Base-by-base conservation (phyloP, 1,140 invertebrate genomes). In the Chironomus striatipennis region DNA sequence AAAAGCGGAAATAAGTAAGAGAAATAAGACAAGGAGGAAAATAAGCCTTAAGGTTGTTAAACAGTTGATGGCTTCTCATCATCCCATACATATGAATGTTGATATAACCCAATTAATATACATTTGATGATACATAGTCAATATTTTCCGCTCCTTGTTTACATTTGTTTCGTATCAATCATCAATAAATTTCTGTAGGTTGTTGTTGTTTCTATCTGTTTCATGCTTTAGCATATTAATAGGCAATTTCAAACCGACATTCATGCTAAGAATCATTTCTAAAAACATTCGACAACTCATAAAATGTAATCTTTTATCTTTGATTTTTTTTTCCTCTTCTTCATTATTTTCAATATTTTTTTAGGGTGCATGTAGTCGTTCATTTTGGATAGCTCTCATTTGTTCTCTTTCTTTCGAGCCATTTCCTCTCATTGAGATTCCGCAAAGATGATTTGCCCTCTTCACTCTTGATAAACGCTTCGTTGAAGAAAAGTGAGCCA, bases 81-180 rank as follows among this genome's bases (percentile, higher is more conserved):
- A 57, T n/a, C 10, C 47, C n/a, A n/a, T 2, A 57, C 9, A 57
- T 12, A 12, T n/a, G 47, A 12, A 57, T 67, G n/a, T 67, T 67
- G n/a, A 18, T 70, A 57, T 57, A 57, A 57, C 47, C 47, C 47
- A 57, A 57, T 57, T 57, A 57, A 57, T n/a, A 57, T 57, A 57
- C n/a, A 57, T 57, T 57, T 57, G 47, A 57, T 57, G 47, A 57
- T 57, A 57, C n/a, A 57, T 57, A n/a, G 47, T 57, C 47, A 57
- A 15, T 57, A 70, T 70, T 70, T 70, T 70, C 65, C 10, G 2
- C 65, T 70, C 65, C 20, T n/a, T 70, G 65, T 70, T 70, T 70
- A 18, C 65, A 70, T 70, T 70, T n/a, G 15, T 57, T 57, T 57
- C 47, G n/a, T 57, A 70, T 70, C 65, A 70, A 70, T 70, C 65